These are phyloP conservation scores for Pachliopta kotzebuea DNA, from an alignment of 2,888 invertebrate species.

Conservation along the genomic window DNA sequence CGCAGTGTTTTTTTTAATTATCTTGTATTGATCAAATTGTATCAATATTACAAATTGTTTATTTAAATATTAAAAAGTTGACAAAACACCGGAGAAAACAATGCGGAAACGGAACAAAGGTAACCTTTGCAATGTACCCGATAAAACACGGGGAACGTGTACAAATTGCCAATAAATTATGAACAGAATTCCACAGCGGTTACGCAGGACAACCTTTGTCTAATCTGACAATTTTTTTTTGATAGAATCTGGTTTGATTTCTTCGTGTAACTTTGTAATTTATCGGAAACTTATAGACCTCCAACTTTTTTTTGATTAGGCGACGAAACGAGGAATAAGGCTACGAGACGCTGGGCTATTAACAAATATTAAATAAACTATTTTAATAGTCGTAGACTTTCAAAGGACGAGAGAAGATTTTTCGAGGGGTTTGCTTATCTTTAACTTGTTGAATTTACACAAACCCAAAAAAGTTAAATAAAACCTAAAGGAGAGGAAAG, in stretches of 20 bases:
- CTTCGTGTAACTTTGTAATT: not conserved
- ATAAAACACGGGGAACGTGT: conserved; percentile 7
- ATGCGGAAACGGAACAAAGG: not conserved
- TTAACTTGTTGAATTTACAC: too few species aligned
- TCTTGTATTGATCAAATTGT: too few species aligned
- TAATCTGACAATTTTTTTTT: not conserved
- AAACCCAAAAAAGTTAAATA: too few species aligned
- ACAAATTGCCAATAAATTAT: conserved; percentile 22
- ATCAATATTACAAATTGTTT: not conserved
- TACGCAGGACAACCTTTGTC: not conserved
- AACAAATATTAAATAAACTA: too few species aligned
- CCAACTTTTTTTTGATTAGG: too few species aligned
- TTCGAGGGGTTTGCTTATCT: too few species aligned
- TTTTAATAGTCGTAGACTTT: too few species aligned
- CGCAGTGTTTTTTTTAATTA: too few species aligned
- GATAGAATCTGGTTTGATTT: not conserved
- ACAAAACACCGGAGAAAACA: not conserved
- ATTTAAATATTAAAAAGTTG: not conserved
- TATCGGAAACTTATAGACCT: not conserved
- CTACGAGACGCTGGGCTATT: too few species aligned
- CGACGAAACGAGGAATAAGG: too few species aligned
- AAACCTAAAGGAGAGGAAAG: too few species aligned
- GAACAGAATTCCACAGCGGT: conserved; percentile 5
- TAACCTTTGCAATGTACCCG: conserved; percentile 3
- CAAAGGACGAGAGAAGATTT: too few species aligned